These are phyloP conservation scores for Chondrilla cf. caribensis DNA, from an alignment of 37 sponge, comb jelly and placozoan genomes.

Conservation along the genomic window DNA sequence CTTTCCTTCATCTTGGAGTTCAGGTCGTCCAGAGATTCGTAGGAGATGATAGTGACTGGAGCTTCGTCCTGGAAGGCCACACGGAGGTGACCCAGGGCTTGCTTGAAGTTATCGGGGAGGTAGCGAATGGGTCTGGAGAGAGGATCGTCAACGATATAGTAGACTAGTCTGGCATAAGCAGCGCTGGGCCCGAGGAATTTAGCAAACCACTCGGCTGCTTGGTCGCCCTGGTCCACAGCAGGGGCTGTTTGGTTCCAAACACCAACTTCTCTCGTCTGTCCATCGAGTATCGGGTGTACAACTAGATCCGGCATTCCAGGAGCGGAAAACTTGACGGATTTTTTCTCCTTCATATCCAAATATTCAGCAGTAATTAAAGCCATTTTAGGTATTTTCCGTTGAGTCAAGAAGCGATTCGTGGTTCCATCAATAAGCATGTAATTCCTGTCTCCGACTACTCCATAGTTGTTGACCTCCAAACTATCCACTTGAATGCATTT, in stretches of 20 bases:
- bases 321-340: conserved; percentile 33
- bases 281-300: conserved; percentile 27
- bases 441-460: conserved; percentile 61
- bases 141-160: neutral
- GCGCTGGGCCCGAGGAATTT: conserved; percentile 35
- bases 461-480: conserved; percentile 43
- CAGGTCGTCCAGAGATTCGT: conserved; percentile 70
- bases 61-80: conserved; percentile 61
- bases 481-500: conserved; percentile 36
- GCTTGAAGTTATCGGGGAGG: conserved; percentile 38
- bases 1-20: conserved; percentile 48
- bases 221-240: conserved; percentile 81
- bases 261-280: conserved; percentile 25
- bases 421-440: conserved; percentile 71
- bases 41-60: conserved; percentile 60
- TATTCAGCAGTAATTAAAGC: conserved; percentile 47
- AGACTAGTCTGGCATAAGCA: conserved; percentile 37
- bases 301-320: conserved; percentile 33
- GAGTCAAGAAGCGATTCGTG: conserved; percentile 58
- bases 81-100: conserved; percentile 22
- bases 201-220: conserved; percentile 63
- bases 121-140: conserved; percentile 12
- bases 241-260: conserved; percentile 56
- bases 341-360: conserved; percentile 9
- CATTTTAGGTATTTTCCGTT: conserved; percentile 61